phyloP scores from a whole-genome alignment of 2,888 invertebrate species.

The Antheraea yamamai region DNA sequence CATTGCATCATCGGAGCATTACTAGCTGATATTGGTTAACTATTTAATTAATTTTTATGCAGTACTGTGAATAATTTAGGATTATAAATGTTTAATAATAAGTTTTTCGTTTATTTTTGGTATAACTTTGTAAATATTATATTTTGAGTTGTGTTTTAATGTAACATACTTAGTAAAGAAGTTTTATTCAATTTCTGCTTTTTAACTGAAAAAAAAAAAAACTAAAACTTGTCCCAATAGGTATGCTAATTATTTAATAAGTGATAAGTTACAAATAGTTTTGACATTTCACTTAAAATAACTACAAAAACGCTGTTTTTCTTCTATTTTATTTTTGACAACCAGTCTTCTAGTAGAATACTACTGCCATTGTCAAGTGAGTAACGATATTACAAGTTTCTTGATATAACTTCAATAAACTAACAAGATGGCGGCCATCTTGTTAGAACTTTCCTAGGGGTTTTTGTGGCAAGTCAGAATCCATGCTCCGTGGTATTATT shows the following conservation, averaged over 20 bases:
- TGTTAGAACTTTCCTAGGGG: too few relatives aligned
- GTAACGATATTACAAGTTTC: too few relatives aligned
- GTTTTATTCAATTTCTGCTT: not conserved
- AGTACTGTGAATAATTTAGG: constrained; percentile 1
- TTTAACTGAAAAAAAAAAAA: not conserved
- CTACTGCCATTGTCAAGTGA: too few relatives aligned
- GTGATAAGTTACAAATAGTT: too few relatives aligned
- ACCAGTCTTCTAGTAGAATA: too few relatives aligned
- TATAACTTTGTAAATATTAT: not conserved
- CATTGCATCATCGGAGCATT: not conserved
- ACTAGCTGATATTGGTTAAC: not conserved
- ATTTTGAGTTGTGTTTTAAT: not conserved
- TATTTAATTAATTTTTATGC: not conserved
- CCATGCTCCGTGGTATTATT: too few relatives aligned
- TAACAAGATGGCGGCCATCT: too few relatives aligned
- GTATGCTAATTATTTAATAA: not conserved
- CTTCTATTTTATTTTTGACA: too few relatives aligned
- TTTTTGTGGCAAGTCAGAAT: too few relatives aligned
- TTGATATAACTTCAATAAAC: too few relatives aligned
- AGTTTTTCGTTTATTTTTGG: not conserved
- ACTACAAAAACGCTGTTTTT: too few relatives aligned
- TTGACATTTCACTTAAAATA: too few relatives aligned
- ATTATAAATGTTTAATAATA: not conserved
- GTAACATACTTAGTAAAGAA: not conserved
- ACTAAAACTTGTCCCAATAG: not conserved